These are phyloP conservation scores for Sialis lutaria DNA, from an alignment of 2,888 invertebrate genomes.

Conservation along the genomic window DNA sequence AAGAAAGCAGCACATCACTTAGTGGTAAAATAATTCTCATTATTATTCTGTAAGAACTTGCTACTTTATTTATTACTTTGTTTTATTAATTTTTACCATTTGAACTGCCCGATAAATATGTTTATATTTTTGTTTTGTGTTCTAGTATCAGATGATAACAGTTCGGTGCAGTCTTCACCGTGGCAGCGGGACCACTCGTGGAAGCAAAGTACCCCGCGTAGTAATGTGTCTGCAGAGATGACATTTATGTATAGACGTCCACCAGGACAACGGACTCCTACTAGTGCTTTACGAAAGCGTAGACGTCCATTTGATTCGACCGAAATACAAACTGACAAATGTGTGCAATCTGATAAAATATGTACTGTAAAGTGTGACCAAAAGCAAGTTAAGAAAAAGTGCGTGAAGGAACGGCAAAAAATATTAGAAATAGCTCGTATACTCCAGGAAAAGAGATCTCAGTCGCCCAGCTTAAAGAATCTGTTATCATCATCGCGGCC, in stretches of 20 bases:
- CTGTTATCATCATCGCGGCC: conserved; percentile 17
- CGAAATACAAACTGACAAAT: neutral
- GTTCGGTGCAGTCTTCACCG: conserved; percentile 77
- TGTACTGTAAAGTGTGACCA: too few species aligned
- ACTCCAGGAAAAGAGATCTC: conserved; percentile 7
- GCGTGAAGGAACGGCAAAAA: conserved; percentile 1
- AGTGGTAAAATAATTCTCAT: conserved; percentile 41
- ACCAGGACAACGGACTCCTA: conserved; percentile 28
- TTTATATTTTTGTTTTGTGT: conserved; percentile 11
- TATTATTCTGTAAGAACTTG: conserved; percentile 1
- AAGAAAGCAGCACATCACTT: conserved; percentile 63
- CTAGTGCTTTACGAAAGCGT: conserved; percentile 35
- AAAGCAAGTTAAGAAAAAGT: too few species aligned
- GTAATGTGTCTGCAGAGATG: conserved; percentile 55
- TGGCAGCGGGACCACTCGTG: conserved; percentile 83
- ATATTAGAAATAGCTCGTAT: conserved; percentile 7
- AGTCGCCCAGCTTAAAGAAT: conserved; percentile 13
- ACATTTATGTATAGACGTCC: conserved; percentile 50
- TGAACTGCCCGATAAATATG: neutral
- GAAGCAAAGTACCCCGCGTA: conserved; percentile 65
- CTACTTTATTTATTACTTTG: neutral
- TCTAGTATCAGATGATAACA: conserved; percentile 74
- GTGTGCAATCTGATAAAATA: conserved; percentile 5
- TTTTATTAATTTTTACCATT: neutral
- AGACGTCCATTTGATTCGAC: conserved; percentile 43